Evolutionary conservation across 2,888 invertebrate species (phyloP).

Genomic region (Lymantria monacha): DNA sequence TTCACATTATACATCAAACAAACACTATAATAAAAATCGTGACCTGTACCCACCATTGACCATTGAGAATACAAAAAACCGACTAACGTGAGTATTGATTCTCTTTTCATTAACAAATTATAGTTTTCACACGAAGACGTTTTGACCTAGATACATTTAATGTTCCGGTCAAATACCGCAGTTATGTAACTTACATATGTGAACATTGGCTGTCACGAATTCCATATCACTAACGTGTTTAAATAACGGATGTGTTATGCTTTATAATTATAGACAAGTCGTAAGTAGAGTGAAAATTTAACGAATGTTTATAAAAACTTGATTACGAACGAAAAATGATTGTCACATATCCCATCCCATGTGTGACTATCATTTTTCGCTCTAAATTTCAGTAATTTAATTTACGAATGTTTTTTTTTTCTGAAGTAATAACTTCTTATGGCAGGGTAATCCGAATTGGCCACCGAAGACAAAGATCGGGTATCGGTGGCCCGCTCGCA

Average conservation of each 20-base stretch:
- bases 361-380: too few relatives aligned
- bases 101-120: conserved; percentile 34
- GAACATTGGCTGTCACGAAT: conserved; percentile 23
- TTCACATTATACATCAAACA: conserved; percentile 1
- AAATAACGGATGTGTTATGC: conserved; percentile 20
- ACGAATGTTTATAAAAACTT: too few relatives aligned
- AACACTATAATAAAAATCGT: conserved; percentile 19
- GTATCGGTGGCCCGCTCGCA: too few relatives aligned
- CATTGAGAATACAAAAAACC: conserved; percentile 16
- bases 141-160: conserved; percentile 26
- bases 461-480: too few relatives aligned
- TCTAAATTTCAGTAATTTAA: too few relatives aligned
- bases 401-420: too few relatives aligned
- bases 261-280: conserved; percentile 1
- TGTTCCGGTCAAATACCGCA: conserved; percentile 32
- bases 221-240: conserved; percentile 17
- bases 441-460: too few relatives aligned
- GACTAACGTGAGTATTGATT: conserved; percentile 23
- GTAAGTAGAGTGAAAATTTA: too few relatives aligned
- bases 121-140: conserved; percentile 40
- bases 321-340: too few relatives aligned
- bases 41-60: conserved; percentile 16
- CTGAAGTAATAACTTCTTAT: too few relatives aligned
- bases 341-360: too few relatives aligned
- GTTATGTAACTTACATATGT: conserved; percentile 24